Evolutionary conservation across 2,113 vertebrate species (phyloP), one percentile per base, ranked within the genome.

Genomic region (Chionodraco myersi): DNA sequence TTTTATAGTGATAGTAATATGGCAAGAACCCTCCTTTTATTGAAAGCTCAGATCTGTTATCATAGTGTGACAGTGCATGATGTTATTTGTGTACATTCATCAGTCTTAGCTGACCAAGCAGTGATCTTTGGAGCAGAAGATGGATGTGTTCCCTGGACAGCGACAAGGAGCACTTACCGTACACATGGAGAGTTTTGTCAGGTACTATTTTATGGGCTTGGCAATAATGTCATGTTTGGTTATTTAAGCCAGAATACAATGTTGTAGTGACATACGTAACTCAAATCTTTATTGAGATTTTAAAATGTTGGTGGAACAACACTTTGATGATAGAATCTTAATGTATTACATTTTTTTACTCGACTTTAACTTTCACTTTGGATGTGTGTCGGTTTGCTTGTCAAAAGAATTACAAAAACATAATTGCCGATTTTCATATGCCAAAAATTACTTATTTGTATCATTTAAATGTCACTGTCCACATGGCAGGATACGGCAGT

Each of bases 1-100:
- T 71, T 79, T 83, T 48, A 84, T 60, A 54, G 16, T 71, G 72
- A 85, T 59, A 53, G 49, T 72, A 74, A 79, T 60, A 66, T n/a
- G 30, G 16, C 75, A 52, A 59, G 41, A 69, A 59, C 57, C 44
- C 52, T 72, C 41, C 26, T 30, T 18, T 67, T 83, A 77, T 62
- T 45, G 21, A 77, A 58, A 71, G 56, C 66, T 75, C 30, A 21
- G 48, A 45, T 70, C 67, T 51, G 53, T 67, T 69, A 47, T 72
- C 56, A 61, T 45, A 61, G 62, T 45, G 21, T 70, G 56, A 72
- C 70, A 68, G 49, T 4, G 30, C 12, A 2, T 75, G 77, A 82
- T 80, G 75, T 71, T 36, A 79, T 52, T 65, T 66, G 30, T 49
- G 63, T 44, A 58, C 12, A 65, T n/a, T 68, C 60, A 83, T 77